Evolutionary conservation across 2,888 invertebrate genomes (phyloP).

Genomic region (Brachyptera putata): DNA sequence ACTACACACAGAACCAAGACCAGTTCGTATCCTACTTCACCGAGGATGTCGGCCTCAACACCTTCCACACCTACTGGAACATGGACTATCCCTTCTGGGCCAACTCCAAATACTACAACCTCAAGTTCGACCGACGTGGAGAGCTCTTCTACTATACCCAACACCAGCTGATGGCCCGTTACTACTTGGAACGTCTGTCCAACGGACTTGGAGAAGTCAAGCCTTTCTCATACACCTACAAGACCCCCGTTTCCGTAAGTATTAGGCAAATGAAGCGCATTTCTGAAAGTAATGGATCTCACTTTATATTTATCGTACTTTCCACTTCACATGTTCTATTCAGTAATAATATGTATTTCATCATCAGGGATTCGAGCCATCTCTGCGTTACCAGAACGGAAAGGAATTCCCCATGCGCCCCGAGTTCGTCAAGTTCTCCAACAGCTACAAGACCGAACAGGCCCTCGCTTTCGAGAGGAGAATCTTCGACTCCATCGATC

Average conservation of each 20-base stretch:
- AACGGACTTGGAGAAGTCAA: conserved; percentile 64
- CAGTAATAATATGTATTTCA: neutral
- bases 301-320: neutral
- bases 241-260: conserved; percentile 16
- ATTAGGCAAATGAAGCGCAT: neutral
- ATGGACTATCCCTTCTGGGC: conserved; percentile 61
- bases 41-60: conserved; percentile 64
- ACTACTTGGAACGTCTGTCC: conserved; percentile 69
- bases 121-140: conserved; percentile 46
- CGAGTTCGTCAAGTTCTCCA: conserved; percentile 17
- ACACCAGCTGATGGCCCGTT: conserved; percentile 64
- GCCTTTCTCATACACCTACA: conserved; percentile 42
- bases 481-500: conserved; percentile 42
- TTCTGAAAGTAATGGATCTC: neutral
- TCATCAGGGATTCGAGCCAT: conserved; percentile 42
- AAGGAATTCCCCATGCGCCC: conserved; percentile 49
- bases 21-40: conserved; percentile 57
- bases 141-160: conserved; percentile 54
- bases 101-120: conserved; percentile 45
- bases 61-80: conserved; percentile 63
- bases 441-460: conserved; percentile 39
- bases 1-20: conserved; percentile 23
- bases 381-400: conserved; percentile 58
- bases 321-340: neutral
- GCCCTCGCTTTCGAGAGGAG: conserved; percentile 33